phyloP scores from a whole-genome alignment of 2,113 vertebrate genomes.

The Sporophila hypoxantha region DNA sequence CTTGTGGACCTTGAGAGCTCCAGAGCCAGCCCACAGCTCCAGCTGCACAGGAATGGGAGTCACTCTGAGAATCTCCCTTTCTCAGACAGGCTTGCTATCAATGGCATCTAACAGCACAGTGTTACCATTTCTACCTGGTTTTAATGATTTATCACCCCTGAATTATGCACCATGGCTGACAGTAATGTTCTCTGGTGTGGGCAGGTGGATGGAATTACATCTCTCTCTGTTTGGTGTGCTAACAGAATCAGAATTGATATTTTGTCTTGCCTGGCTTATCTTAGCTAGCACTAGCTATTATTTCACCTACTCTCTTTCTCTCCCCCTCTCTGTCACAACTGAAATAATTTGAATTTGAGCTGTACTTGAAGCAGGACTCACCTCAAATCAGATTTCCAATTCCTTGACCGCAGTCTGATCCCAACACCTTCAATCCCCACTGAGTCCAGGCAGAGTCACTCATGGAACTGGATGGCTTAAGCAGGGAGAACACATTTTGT shows the following conservation, averaged over 20 bases:
- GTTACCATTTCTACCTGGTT: background rate
- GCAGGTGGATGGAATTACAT: background rate
- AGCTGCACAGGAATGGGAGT: background rate
- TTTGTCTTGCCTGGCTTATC: conserved; percentile 34
- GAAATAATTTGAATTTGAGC: conserved; percentile 18
- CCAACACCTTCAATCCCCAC: background rate
- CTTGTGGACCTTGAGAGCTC: background rate
- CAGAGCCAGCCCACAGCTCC: background rate
- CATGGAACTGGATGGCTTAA: background rate
- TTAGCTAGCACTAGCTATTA: conserved; percentile 2
- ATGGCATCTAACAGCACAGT: background rate
- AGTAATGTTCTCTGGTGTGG: conserved; percentile 1
- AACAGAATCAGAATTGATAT: conserved; percentile 38
- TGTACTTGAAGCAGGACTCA: background rate
- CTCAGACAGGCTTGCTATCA: background rate
- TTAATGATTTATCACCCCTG: background rate
- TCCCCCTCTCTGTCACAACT: background rate
- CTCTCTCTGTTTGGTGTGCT: conserved; percentile 19
- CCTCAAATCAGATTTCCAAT: background rate
- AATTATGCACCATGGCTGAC: background rate
- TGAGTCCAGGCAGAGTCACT: background rate
- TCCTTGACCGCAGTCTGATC: background rate
- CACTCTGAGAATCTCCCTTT: background rate
- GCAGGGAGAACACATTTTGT: background rate
- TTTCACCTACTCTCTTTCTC: conserved; percentile 8